A percentile compares a stretch with the other conserved stretches of the same genome.
Conservation (phyloP, 2,797 vertebrate genomes). For the Graptemys geographica region DNA sequence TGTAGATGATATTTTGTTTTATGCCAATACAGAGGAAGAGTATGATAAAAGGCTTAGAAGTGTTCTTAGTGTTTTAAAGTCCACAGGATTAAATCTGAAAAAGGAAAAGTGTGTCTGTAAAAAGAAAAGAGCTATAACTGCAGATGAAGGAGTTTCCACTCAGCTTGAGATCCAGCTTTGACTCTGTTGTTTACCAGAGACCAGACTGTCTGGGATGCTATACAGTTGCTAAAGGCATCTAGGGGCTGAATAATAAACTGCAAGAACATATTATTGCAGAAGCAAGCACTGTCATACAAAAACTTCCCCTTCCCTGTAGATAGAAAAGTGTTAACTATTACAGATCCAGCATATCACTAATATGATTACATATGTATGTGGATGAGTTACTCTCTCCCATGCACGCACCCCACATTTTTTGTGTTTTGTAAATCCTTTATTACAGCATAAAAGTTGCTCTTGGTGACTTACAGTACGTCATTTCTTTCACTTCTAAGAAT, state of each 20-base stretch:
- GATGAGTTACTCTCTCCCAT: neutral
- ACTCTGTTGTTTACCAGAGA: neutral
- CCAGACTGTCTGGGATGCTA: neutral
- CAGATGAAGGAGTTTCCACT: neutral
- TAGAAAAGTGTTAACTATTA: neutral
- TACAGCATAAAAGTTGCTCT: neutral
- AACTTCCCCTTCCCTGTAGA: neutral
- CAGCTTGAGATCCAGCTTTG: neutral
- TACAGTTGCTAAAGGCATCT: neutral
- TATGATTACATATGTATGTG: neutral
- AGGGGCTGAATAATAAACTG: neutral
- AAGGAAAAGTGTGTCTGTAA: neutral
- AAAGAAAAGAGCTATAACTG: neutral
- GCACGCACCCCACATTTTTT: neutral
- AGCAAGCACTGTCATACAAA: neutral
- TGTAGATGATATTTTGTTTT: neutral
- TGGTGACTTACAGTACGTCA: slow-evolving; percentile 87
- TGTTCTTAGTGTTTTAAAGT: neutral
- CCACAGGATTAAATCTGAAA: neutral
- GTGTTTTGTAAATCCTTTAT: neutral
- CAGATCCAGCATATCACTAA: neutral
- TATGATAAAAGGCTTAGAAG: neutral
- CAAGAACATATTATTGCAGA: neutral
- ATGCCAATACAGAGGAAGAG: neutral
- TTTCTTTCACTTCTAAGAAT: slow-evolving; percentile 90